Conservation (phyloP, 2,113 vertebrate species). For the Poecile atricapillus region DNA sequence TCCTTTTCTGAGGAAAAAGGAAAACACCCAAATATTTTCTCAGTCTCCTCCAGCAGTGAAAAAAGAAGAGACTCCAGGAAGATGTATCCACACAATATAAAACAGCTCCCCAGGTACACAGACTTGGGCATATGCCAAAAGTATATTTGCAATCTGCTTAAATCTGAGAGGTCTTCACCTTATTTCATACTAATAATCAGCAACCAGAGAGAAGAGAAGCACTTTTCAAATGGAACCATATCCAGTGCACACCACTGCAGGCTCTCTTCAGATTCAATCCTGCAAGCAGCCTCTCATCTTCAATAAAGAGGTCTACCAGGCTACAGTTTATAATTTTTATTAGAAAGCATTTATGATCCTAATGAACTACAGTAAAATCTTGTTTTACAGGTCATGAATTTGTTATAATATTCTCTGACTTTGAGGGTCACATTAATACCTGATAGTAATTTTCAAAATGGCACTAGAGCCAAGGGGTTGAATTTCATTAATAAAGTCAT, state of each 20-base stretch:
- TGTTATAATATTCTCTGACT: background rate
- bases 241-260: background rate
- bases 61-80: background rate
- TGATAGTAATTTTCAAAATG: background rate
- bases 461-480: background rate
- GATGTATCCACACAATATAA: background rate
- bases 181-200: background rate
- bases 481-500: background rate
- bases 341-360: background rate
- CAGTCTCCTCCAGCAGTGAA: background rate
- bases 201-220: background rate
- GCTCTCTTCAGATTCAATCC: background rate
- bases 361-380: background rate
- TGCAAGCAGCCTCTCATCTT: background rate
- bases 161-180: background rate
- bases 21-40: background rate
- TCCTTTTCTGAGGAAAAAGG: background rate
- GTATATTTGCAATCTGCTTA: background rate
- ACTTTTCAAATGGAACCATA: background rate
- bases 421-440: background rate
- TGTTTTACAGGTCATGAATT: background rate
- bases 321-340: conserved; percentile 3
- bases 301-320: background rate
- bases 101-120: background rate
- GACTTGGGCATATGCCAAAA: background rate